phyloP scores from a whole-genome alignment of 2,113 vertebrate species.

The Sula dactylatra region DNA sequence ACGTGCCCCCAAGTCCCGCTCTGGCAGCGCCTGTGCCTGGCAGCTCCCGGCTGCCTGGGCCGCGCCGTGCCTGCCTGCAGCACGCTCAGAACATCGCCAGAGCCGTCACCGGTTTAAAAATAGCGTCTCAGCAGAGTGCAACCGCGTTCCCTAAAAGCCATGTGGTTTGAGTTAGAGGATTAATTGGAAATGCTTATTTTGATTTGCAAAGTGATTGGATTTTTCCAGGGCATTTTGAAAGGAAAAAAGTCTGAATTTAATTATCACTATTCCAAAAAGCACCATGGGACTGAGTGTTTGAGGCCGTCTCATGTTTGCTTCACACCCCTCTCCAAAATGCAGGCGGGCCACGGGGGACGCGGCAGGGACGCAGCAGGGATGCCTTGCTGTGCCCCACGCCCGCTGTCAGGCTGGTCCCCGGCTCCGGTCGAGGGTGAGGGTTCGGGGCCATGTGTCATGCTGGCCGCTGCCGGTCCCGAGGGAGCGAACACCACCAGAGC shows the following conservation, averaged over 20 bases:
- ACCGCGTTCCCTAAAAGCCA: slow-evolving; percentile 48
- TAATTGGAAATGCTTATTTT: slow-evolving; percentile 69
- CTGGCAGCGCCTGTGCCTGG: background rate
- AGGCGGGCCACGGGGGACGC: background rate
- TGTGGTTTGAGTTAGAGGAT: slow-evolving; percentile 64
- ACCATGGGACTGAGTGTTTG: slow-evolving; percentile 48
- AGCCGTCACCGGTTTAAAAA: slow-evolving; percentile 48
- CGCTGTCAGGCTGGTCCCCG: fast-evolving
- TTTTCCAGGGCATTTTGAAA: slow-evolving; percentile 68
- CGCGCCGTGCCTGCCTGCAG: background rate
- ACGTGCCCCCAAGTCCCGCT: background rate
- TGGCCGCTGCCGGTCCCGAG: fast-evolving
- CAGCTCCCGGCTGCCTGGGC: background rate
- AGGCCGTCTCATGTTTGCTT: slow-evolving; percentile 48
- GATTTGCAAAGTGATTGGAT: slow-evolving; percentile 68
- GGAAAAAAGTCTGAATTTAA: slow-evolving; percentile 68
- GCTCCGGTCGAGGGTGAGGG: background rate
- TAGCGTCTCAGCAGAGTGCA: slow-evolving; percentile 39
- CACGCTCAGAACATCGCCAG: background rate
- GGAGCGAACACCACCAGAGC: fast-evolving
- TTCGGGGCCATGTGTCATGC: background rate
- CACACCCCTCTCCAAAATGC: slow-evolving; percentile 24
- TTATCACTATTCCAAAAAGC: slow-evolving; percentile 64
- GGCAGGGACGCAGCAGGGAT: background rate
- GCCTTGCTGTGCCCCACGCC: background rate